Evolutionary conservation across 2,888 invertebrate genomes (phyloP), one percentile per base, ranked within the genome.

Genomic region (Protodeltote pygarga): DNA sequence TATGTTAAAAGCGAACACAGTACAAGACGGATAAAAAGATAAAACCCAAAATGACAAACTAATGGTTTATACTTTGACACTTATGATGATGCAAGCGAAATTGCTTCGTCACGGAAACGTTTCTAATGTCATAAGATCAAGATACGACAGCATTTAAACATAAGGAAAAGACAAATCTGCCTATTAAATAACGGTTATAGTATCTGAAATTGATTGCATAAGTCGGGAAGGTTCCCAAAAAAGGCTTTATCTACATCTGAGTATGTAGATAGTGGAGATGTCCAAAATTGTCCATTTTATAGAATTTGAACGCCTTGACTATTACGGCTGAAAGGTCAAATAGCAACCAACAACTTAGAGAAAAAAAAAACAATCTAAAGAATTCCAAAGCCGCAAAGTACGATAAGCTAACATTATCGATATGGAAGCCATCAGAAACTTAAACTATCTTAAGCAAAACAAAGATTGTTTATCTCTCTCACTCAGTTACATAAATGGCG

Each of bases 31-130:
- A 24, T 19, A 60, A 58, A 60, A 54, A 50, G 64, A 59, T 47
- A 49, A 31, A 55, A 49, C 27, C 28, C 31, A 44, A 49, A 57
- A 51, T 49, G n/a, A n/a, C n/a, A n/a, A n/a, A n/a, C n/a, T 48
- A 65, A 64, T 65, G 47, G 46, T 35, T 27, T 35, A 8, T 9
- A 37, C 17, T 40, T 27, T 50, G 58, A 59, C 52, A 55, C 46
- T 47, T 16, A 44, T 59, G 39, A 50, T 31, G 48, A 52, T 54
- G 38, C 39, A 52, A 9, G 33, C 51, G 24, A 71, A 75, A 73
- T 64, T 48, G 67, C 75, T 45, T 54, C 51, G 71, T 78, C 78
- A 75, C 57, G 58, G 48, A 45, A 51, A 54, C 61, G 46, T 55
- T 53, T 53, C 37, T 54, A 62, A 71, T 71, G 59, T 40, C 42